phyloP scores from a whole-genome alignment of 2,888 invertebrate species.

The Tenthredo livida region DNA sequence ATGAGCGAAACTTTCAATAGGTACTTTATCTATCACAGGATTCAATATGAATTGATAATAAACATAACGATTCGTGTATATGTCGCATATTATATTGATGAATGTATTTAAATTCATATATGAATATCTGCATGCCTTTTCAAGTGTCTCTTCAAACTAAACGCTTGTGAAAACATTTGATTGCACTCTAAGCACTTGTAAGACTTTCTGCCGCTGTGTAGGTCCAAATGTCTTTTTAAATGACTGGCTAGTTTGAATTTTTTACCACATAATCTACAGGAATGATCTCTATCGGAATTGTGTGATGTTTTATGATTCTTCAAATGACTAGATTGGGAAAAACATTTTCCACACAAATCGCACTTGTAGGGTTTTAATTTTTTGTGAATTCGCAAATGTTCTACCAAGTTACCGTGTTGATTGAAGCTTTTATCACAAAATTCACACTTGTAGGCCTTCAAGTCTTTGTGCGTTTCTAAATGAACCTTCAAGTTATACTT shows the following conservation, averaged over 20 bases:
- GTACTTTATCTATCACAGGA: constrained; percentile 17
- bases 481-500: constrained; percentile 75
- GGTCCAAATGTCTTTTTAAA: constrained; percentile 72
- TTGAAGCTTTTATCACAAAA: constrained; percentile 72
- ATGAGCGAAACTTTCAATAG: background rate
- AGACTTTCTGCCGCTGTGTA: constrained; percentile 71
- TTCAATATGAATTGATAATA: constrained; percentile 5
- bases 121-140: constrained; percentile 76
- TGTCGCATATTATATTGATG: background rate
- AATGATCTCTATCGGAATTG: constrained; percentile 69
- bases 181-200: constrained; percentile 78
- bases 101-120: constrained; percentile 21
- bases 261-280: constrained; percentile 74
- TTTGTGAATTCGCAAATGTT: constrained; percentile 74
- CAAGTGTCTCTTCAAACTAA: constrained; percentile 79
- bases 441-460: constrained; percentile 73
- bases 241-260: constrained; percentile 74
- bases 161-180: constrained; percentile 78
- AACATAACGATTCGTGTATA: background rate
- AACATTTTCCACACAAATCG: constrained; percentile 71
- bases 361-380: constrained; percentile 74
- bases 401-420: constrained; percentile 73
- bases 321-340: constrained; percentile 75
- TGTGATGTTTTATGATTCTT: constrained; percentile 74
- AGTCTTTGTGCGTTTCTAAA: constrained; percentile 70